phyloP scores from a whole-genome alignment of 1,140 invertebrate genomes.

The Macrocentrus cingulum region DNA sequence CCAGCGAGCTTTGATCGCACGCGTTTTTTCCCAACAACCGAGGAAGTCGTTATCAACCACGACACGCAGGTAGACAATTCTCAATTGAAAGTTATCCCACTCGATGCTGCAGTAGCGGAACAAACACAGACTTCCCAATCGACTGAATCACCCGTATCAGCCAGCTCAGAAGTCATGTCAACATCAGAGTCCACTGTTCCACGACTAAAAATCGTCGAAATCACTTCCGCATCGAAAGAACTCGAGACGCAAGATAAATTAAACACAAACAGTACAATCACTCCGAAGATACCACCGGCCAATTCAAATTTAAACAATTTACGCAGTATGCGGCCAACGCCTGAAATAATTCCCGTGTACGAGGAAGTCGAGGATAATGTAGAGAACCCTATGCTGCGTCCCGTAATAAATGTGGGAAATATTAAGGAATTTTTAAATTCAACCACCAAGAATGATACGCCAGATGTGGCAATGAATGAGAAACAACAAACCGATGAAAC shows the following conservation, averaged over 20 bases:
- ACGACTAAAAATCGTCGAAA: conserved; percentile 30
- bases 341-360: conserved; percentile 50
- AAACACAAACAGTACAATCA: neutral
- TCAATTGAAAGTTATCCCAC: conserved; percentile 47
- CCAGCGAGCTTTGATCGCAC: conserved; percentile 41
- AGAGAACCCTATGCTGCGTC: conserved; percentile 12
- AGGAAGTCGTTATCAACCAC: conserved; percentile 21
- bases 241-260: conserved; percentile 2
- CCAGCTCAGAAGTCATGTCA: conserved; percentile 14
- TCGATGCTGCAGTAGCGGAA: conserved; percentile 33
- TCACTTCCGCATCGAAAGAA: conserved; percentile 21
- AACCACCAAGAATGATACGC: neutral
- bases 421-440: neutral
- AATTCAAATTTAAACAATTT: neutral
- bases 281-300: conserved; percentile 1
- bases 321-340: conserved; percentile 29
- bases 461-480: neutral
- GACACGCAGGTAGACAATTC: conserved; percentile 31
- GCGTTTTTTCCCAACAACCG: conserved; percentile 35
- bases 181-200: conserved; percentile 25
- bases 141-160: conserved; percentile 19
- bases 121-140: conserved; percentile 11
- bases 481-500: neutral
- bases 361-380: conserved; percentile 43
- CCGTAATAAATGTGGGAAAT: neutral